Evolutionary conservation across 2,888 invertebrate genomes (phyloP).

Genomic region (Agrochola litura): DNA sequence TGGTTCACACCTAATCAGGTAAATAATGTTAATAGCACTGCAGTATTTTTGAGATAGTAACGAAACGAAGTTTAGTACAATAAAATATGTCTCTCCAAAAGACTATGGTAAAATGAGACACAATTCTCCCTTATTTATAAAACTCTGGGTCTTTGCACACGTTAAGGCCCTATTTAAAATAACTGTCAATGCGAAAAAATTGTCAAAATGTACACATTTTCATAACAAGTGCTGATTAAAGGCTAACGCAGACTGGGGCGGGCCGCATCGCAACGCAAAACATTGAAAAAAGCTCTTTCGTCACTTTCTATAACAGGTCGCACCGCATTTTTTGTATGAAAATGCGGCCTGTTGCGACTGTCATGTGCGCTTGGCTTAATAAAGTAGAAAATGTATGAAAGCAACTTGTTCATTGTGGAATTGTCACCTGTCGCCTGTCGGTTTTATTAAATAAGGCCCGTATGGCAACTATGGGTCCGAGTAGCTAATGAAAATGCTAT

Average conservation of each 20-base stretch:
- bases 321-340: background rate
- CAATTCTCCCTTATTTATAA: background rate
- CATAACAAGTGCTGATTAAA: background rate
- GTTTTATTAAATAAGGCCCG: background rate
- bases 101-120: slow-evolving; percentile 9
- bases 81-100: background rate
- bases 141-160: background rate
- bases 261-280: too few relatives aligned
- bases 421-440: background rate
- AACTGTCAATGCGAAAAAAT: background rate
- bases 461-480: background rate
- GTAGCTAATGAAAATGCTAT: background rate
- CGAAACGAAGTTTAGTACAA: background rate
- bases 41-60: slow-evolving; percentile 23
- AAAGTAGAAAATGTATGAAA: background rate
- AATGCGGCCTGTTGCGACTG: background rate
- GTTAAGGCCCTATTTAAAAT: background rate
- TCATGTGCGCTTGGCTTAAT: background rate
- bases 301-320: too few relatives aligned
- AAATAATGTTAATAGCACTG: slow-evolving; percentile 18
- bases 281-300: too few relatives aligned
- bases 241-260: too few relatives aligned
- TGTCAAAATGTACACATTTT: background rate
- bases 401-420: background rate
- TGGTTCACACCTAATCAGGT: slow-evolving; percentile 1